Evolutionary conservation across 2,888 invertebrate genomes (phyloP).

Genomic region (Stramonita haemastoma): DNA sequence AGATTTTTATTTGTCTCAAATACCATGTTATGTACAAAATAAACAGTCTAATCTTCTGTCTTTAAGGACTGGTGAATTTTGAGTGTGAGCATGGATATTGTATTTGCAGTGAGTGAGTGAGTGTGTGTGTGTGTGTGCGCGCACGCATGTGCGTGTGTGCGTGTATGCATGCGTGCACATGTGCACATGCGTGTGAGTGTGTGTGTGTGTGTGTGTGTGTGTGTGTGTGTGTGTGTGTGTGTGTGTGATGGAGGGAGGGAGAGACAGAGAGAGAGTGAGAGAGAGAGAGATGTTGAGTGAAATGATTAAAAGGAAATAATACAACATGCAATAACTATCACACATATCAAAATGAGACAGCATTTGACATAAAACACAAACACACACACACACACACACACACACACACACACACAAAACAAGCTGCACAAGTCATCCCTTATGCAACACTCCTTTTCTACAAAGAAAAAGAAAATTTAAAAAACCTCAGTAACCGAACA

Average conservation of each 20-base stretch:
- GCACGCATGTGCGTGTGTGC: neutral
- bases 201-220: no score
- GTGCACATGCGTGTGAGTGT: no score
- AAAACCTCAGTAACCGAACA: no score
- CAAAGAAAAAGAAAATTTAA: no score
- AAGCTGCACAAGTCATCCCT: no score
- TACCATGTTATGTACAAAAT: neutral
- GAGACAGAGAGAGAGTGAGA: neutral
- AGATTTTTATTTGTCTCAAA: neutral
- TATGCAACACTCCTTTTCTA: no score
- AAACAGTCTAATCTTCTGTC: neutral
- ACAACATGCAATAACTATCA: neutral
- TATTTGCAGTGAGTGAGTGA: neutral
- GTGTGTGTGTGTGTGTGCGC: conserved; percentile 18
- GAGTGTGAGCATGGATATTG: conserved; percentile 14
- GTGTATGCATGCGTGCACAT: neutral
- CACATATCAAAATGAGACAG: no score
- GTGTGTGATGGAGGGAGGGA: neutral
- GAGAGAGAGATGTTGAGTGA: neutral
- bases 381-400: no score
- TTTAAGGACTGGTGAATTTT: neutral
- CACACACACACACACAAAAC: no score
- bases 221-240: no score
- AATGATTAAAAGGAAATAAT: no score
- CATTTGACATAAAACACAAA: no score